phyloP scores from a whole-genome alignment of 2,113 vertebrate species.

The Tympanuchus pallidicinctus region DNA sequence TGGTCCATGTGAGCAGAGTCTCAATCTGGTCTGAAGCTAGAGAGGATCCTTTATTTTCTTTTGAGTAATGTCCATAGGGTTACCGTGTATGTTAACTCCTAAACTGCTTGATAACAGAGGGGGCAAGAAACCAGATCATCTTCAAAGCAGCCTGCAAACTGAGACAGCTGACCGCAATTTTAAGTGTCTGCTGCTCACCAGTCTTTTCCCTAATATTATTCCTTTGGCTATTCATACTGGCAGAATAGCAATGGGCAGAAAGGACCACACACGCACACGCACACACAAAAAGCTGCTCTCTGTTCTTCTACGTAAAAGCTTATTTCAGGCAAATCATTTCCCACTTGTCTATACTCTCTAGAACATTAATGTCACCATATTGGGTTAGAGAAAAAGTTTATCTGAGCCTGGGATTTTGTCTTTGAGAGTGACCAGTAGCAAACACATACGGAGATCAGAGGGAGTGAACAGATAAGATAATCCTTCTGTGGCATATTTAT shows the following conservation, averaged over 20 bases:
- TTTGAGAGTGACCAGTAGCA: neutral
- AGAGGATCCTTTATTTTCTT: neutral
- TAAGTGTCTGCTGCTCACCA: neutral
- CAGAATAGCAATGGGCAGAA: neutral
- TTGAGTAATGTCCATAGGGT: neutral
- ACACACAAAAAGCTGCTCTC: neutral
- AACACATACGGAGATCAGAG: neutral
- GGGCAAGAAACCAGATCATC: neutral
- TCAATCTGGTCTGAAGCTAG: neutral
- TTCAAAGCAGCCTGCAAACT: neutral
- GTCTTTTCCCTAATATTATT: neutral
- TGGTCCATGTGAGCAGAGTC: neutral
- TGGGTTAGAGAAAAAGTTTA: neutral
- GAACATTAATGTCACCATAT: neutral
- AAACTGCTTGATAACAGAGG: neutral
- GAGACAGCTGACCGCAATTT: neutral
- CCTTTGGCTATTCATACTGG: neutral
- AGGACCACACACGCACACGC: neutral
- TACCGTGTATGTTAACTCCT: neutral
- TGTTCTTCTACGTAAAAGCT: neutral
- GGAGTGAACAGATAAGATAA: rapidly evolving
- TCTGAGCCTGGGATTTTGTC: neutral
- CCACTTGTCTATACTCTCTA: neutral
- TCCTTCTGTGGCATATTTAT: neutral
- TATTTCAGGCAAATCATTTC: neutral